Conservation (phyloP, 2,888 invertebrate genomes). For the Alitta virens region DNA sequence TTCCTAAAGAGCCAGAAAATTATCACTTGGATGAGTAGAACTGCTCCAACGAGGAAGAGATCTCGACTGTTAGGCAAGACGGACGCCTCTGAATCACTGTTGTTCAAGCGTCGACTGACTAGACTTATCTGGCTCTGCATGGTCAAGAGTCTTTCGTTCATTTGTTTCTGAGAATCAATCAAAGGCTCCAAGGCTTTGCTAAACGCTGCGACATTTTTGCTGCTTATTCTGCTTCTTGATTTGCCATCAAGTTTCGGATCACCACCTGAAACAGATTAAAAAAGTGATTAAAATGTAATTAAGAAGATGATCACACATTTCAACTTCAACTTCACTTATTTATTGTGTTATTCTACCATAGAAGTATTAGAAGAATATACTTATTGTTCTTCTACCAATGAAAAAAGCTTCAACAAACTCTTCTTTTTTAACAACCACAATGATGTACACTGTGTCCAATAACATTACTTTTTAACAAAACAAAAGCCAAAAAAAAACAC, state of each 20-base stretch:
- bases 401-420: too few species aligned
- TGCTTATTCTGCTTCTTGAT: too few species aligned
- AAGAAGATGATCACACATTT: too few species aligned
- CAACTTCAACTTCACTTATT: too few species aligned
- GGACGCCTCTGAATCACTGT: neutral
- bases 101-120: slow-evolving; percentile 11
- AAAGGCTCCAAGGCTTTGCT: slow-evolving; percentile 16
- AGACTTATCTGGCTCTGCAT: slow-evolving; percentile 22
- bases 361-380: too few species aligned
- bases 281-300: neutral
- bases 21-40: slow-evolving; percentile 15
- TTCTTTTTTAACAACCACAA: too few species aligned
- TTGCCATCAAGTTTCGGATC: neutral
- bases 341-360: too few species aligned
- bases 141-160: slow-evolving; percentile 18
- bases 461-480: too few species aligned
- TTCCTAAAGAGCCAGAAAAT: slow-evolving; percentile 16
- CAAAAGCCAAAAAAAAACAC: too few species aligned
- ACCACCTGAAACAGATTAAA: neutral
- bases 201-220: neutral
- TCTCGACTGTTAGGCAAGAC: slow-evolving; percentile 7
- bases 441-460: too few species aligned
- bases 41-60: slow-evolving; percentile 8
- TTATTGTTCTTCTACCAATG: too few species aligned
- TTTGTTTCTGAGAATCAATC: slow-evolving; percentile 19